Conservation (phyloP, 2,113 vertebrate species). For the Syngnathus typhle region DNA sequence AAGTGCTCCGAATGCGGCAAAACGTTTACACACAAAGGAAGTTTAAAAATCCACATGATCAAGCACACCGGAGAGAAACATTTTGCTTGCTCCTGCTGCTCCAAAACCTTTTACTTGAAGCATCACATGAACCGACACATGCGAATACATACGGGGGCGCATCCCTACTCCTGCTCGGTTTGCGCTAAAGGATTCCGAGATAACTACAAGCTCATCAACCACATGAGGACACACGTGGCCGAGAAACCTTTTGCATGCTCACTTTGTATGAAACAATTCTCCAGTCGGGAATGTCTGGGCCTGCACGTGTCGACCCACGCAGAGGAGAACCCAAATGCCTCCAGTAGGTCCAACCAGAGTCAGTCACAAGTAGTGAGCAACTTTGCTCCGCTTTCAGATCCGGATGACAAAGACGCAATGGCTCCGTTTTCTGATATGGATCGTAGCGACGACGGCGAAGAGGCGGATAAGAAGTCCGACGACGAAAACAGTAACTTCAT, state of each 20-base stretch:
- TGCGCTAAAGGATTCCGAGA: not conserved
- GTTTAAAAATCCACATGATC: not conserved
- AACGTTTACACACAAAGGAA: not conserved
- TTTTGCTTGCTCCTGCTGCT: not conserved
- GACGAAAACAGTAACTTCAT: not conserved
- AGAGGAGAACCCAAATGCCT: not conserved
- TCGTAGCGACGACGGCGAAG: not conserved
- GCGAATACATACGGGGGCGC: not conserved
- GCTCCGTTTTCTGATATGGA: not conserved
- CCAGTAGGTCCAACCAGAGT: not conserved
- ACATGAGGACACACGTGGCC: not conserved
- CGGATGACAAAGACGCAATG: not conserved
- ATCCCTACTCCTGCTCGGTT: not conserved
- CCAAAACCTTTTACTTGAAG: not conserved
- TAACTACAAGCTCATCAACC: not conserved
- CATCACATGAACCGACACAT: conserved; percentile 1
- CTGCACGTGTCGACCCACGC: not conserved
- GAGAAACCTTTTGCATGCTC: not conserved
- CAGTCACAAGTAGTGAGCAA: not conserved
- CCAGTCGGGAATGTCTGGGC: not conserved
- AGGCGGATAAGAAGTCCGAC: not conserved
- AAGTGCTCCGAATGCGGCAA: not conserved
- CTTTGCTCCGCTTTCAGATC: not conserved
- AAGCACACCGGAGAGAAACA: conserved; percentile 2
- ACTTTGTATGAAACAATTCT: not conserved